A percentile compares a stretch with the other conserved stretches of the same genome.
These are phyloP conservation scores for Orgyia antiqua DNA, from an alignment of 2,888 invertebrate genomes.

Conservation along the genomic window DNA sequence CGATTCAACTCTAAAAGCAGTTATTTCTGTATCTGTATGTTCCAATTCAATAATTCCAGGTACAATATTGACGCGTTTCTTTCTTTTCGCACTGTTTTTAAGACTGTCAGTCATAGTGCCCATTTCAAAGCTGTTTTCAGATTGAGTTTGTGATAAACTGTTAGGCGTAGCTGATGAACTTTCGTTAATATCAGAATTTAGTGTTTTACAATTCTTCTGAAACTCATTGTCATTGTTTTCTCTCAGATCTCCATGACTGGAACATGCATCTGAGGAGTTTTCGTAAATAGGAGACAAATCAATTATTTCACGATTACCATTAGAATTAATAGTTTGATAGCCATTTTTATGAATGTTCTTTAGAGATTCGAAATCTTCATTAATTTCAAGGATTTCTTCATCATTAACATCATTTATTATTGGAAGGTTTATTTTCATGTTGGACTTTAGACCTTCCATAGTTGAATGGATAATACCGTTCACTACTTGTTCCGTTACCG, in stretches of 20 bases:
- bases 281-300: conserved; percentile 73
- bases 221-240: conserved; percentile 55
- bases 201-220: conserved; percentile 49
- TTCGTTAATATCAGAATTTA: conserved; percentile 57
- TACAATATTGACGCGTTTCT: conserved; percentile 82
- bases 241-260: conserved; percentile 65
- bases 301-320: conserved; percentile 63
- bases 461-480: conserved; percentile 67
- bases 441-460: conserved; percentile 67
- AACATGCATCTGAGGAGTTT: conserved; percentile 72
- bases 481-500: conserved; percentile 60
- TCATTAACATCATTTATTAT: conserved; percentile 71
- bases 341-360: conserved; percentile 54
- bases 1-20: conserved; percentile 56
- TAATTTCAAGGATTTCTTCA: conserved; percentile 59
- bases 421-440: conserved; percentile 68
- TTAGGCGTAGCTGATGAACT: conserved; percentile 64
- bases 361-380: conserved; percentile 29
- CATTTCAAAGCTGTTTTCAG: conserved; percentile 72
- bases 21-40: conserved; percentile 60
- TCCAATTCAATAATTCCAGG: conserved; percentile 67
- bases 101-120: conserved; percentile 62
- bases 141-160: conserved; percentile 68
- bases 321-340: conserved; percentile 54
- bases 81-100: conserved; percentile 68